Percentiles rank a stretch among this genome's conserved stretches.
These are phyloP conservation scores for Cheilosia grossa DNA, from an alignment of 2,888 invertebrate species.

Conservation along the genomic window DNA sequence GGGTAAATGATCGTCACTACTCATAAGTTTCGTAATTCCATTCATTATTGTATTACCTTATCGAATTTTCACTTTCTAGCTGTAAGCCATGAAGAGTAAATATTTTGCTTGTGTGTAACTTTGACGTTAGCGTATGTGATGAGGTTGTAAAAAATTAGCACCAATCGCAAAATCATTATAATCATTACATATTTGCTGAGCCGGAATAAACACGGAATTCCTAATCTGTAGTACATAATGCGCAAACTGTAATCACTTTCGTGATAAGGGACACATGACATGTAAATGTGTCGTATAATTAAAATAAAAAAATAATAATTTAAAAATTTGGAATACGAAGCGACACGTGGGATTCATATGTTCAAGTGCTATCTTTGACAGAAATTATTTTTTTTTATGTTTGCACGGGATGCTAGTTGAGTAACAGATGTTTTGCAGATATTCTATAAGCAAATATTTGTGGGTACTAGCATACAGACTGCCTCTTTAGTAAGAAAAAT, in stretches of 20 bases:
- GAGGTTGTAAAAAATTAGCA: slow-evolving; percentile 44
- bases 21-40: slow-evolving; percentile 20
- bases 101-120: slow-evolving; percentile 1
- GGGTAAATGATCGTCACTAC: slow-evolving; percentile 10
- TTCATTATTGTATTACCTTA: slow-evolving; percentile 51
- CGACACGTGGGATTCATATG: no score
- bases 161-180: slow-evolving; percentile 18
- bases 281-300: slow-evolving; percentile 4
- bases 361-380: no score
- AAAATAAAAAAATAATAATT: no score
- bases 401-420: no score
- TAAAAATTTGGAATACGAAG: no score
- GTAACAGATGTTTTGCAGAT: no score
- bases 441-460: no score
- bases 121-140: slow-evolving; percentile 9
- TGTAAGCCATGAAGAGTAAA: slow-evolving; percentile 23
- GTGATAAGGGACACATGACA: slow-evolving; percentile 29
- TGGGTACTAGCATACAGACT: no score
- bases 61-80: slow-evolving; percentile 55
- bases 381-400: no score
- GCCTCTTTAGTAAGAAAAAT: no score
- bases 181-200: slow-evolving; percentile 33
- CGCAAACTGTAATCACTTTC: neutral
- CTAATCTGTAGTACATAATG: neutral
- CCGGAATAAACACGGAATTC: neutral